Base-by-base conservation (phyloP, 2,797 vertebrate species). In the Peromyscus attwateri region DNA sequence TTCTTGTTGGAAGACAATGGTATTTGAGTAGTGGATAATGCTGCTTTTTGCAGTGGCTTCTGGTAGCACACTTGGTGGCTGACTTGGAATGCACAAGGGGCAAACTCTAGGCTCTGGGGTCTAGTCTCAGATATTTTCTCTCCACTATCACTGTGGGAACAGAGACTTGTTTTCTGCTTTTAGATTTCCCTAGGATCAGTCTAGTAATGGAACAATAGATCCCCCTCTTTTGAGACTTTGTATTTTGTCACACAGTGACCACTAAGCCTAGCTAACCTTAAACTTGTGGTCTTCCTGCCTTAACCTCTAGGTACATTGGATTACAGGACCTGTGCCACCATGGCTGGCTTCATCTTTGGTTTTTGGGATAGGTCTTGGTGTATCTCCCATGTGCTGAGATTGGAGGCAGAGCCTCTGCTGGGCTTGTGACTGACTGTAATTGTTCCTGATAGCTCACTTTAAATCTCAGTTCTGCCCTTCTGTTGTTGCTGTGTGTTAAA, bases 381-480 rank as follows among this genome's bases (percentile, higher is more conserved):
- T 66, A 8, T 66, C 34, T 55, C 43, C 2, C 12, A 62, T 16
- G 23, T 62, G 6, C 55, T 82, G 55, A 9, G 60, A 66, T 84
- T 46, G 19, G 37, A 66, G 62, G 40, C 10, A 46, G 43, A 64
- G 17, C 40, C 27, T 29, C 60, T 84, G 16, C 62, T 17, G 19
- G 40, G 40, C 29, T 70, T 93, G 73, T 70, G 92, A 77, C 80
- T 70, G 55, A 93, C 79, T 76, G 49, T 85, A 62, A 89, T 76
- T 49, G 2, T 76, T 77, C 46, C 73, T 11, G 70, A 70, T 25
- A 83, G 31, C 29, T 68, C 5, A 49, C 46, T 49, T 77, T 8
- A 77, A 9, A 49, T 77, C 25, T 77, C 27, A 31, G 27, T 17
- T 77, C 16, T 77, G 75, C 7, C 71, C 14, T 49, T 77, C 27